Evolutionary conservation across 2,113 vertebrate genomes (phyloP).

Genomic region (Mormyrus iriodes): DNA sequence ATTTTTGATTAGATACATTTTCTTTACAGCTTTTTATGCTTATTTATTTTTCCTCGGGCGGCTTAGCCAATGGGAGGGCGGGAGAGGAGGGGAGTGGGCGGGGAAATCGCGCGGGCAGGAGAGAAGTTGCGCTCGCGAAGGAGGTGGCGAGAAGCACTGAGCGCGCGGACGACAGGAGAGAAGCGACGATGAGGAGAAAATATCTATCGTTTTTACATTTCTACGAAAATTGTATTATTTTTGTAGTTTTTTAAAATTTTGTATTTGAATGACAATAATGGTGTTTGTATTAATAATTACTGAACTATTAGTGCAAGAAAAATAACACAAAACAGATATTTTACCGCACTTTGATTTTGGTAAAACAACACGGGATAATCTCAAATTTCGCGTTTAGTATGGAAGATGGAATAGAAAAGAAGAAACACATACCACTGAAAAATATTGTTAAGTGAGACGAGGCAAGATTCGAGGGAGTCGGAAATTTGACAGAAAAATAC

Average conservation of each 20-base stretch:
- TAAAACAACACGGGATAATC: slow-evolving; percentile 14
- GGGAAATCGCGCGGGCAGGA: slow-evolving; percentile 41
- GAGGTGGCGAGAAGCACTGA: slow-evolving; percentile 39
- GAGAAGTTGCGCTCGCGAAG: slow-evolving; percentile 30
- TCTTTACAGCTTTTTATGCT: slow-evolving; percentile 29
- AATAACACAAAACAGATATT: slow-evolving; percentile 9
- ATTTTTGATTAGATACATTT: slow-evolving; percentile 12
- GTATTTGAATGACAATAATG: background rate
- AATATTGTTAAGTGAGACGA: slow-evolving; percentile 27
- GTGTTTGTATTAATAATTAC: background rate
- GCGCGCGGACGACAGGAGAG: slow-evolving; percentile 42
- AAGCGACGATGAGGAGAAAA: slow-evolving; percentile 34
- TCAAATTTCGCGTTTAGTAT: slow-evolving; percentile 19
- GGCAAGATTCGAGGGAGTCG: slow-evolving; percentile 30
- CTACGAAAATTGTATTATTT: slow-evolving; percentile 17
- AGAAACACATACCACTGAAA: background rate
- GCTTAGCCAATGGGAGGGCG: slow-evolving; percentile 55
- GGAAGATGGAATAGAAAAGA: slow-evolving; percentile 17
- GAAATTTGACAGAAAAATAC: slow-evolving; percentile 28
- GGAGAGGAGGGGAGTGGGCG: slow-evolving; percentile 47
- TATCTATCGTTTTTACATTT: slow-evolving; percentile 20
- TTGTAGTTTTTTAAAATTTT: slow-evolving; percentile 19
- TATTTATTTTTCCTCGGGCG: slow-evolving; percentile 31
- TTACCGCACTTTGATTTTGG: slow-evolving; percentile 9
- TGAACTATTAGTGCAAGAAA: background rate